phyloP scores from a whole-genome alignment of 2,888 invertebrate genomes.

The Oscheius sp. region DNA sequence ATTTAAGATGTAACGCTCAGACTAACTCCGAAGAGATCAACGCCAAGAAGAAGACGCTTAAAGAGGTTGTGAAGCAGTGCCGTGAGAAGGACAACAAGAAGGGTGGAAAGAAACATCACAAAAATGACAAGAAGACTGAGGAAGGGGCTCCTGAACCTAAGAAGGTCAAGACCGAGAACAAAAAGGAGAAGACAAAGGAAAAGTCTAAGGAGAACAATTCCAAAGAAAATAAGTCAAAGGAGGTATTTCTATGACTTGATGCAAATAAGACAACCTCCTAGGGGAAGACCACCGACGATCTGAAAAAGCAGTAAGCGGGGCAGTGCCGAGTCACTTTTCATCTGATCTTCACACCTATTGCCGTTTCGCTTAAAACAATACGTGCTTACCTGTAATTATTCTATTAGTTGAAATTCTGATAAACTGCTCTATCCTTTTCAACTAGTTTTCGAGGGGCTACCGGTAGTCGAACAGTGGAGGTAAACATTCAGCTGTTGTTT shows the following conservation, averaged over 20 bases:
- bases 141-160: slow-evolving; percentile 18
- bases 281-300: neutral
- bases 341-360: slow-evolving; percentile 8
- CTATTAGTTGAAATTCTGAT: neutral
- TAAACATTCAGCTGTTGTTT: too few relatives aligned
- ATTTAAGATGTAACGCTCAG: slow-evolving; percentile 25
- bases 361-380: slow-evolving; percentile 19
- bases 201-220: slow-evolving; percentile 24
- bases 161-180: slow-evolving; percentile 20
- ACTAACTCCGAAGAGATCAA: slow-evolving; percentile 21
- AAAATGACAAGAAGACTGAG: slow-evolving; percentile 29
- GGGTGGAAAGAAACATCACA: slow-evolving; percentile 19
- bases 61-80: slow-evolving; percentile 33
- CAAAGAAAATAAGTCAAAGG: slow-evolving; percentile 21
- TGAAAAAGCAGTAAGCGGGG: slow-evolving; percentile 21
- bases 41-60: slow-evolving; percentile 30
- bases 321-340: slow-evolving; percentile 9
- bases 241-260: neutral
- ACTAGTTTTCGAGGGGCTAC: neutral
- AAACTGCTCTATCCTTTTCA: neutral
- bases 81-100: slow-evolving; percentile 28
- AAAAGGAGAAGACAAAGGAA: slow-evolving; percentile 4
- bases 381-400: slow-evolving; percentile 23
- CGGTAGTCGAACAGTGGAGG: too few relatives aligned
- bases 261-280: neutral